Conservation (phyloP, 2,797 vertebrate genomes). For the Apogon hyalosoma region DNA sequence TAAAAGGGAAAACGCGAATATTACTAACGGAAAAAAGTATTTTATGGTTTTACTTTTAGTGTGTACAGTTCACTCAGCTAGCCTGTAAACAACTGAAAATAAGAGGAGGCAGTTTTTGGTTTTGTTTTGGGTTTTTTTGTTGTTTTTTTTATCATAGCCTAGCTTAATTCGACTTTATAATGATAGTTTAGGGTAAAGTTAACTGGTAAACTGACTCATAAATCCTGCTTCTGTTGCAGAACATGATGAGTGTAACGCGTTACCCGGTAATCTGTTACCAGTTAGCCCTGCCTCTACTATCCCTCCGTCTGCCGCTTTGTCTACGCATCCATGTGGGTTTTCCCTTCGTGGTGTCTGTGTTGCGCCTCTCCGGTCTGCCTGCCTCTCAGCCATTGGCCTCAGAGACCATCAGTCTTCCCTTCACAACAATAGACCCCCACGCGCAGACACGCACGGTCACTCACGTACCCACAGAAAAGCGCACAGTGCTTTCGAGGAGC, state of each 20-base stretch:
- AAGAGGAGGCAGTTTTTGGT: neutral
- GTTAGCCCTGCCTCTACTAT: conserved; percentile 25
- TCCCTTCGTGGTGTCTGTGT: conserved; percentile 30
- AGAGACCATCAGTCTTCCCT: conserved; percentile 74
- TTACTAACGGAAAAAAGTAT: too few relatives aligned
- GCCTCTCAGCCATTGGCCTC: conserved; percentile 73
- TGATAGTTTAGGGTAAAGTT: neutral
- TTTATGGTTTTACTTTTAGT: too few relatives aligned
- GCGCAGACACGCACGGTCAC: conserved; percentile 10
- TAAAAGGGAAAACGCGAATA: too few relatives aligned
- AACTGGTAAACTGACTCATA: neutral
- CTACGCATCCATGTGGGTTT: conserved; percentile 55
- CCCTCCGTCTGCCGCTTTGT: conserved; percentile 57
- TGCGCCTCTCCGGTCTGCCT: conserved; percentile 23
- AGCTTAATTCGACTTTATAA: neutral
- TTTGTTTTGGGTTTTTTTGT: too few relatives aligned
- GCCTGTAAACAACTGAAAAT: neutral
- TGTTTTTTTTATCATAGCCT: neutral
- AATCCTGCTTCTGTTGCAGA: neutral
- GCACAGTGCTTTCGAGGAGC: conserved; percentile 60
- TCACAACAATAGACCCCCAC: conserved; percentile 69
- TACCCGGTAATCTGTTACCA: conserved; percentile 31
- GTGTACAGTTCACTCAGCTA: neutral
- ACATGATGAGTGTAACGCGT: conserved; percentile 33
- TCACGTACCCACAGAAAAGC: conserved; percentile 23